Evolutionary conservation across 2,797 vertebrate genomes (phyloP).

Genomic region (Orientallactaga sibirica): DNA sequence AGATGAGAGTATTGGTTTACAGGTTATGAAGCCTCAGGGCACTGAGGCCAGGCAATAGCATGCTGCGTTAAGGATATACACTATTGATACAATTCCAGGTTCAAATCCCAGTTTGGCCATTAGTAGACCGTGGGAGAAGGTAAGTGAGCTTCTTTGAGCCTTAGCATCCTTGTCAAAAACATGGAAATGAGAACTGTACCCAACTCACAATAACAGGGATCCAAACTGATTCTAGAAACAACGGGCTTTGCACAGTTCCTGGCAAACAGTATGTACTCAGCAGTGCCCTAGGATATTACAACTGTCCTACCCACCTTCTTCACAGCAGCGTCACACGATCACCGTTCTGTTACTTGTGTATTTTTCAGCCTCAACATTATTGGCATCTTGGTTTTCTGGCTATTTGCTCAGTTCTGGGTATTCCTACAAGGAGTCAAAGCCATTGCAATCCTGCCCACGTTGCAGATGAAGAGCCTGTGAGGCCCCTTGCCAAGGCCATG

Average conservation of each 20-base stretch:
- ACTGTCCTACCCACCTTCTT: not conserved
- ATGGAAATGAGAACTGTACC: not conserved
- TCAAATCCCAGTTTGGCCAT: not conserved
- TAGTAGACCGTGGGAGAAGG: not conserved
- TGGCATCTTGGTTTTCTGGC: not conserved
- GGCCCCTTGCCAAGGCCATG: not conserved
- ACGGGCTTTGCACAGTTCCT: not conserved
- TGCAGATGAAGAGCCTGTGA: not conserved
- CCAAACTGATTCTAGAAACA: constrained; percentile 33
- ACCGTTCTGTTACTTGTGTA: not conserved
- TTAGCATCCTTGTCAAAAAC: not conserved
- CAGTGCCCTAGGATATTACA: not conserved
- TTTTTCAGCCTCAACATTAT: not conserved
- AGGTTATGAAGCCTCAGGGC: not conserved
- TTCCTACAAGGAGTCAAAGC: not conserved
- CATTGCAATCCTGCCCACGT: not conserved
- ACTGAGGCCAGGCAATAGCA: not conserved
- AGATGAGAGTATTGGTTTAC: not conserved
- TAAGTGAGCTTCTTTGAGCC: not conserved
- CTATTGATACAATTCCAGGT: not conserved
- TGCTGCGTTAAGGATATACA: rapidly evolving
- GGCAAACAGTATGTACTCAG: not conserved
- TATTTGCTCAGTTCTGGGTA: not conserved
- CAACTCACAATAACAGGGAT: not conserved
- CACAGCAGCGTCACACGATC: not conserved